Evolutionary conservation across 1,140 invertebrate genomes (phyloP).

Genomic region (Drosophila kepulauana): DNA sequence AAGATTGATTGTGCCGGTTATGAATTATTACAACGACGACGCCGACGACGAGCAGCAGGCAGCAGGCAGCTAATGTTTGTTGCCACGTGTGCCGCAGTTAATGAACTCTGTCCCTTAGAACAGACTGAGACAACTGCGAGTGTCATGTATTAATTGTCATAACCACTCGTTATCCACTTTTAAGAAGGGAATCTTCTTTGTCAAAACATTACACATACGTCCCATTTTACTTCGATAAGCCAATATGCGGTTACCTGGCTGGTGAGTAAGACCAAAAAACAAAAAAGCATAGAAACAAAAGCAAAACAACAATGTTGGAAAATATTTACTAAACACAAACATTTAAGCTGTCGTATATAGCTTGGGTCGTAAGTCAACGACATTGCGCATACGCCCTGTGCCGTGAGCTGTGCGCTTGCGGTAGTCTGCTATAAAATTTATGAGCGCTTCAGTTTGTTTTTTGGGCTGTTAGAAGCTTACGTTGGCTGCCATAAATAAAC

Average conservation of each 20-base stretch:
- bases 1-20: constrained; percentile 43
- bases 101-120: constrained; percentile 25
- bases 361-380: constrained; percentile 37
- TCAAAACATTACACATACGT: constrained; percentile 48
- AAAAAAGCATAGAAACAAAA: background rate
- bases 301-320: constrained; percentile 17
- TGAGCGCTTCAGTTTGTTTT: constrained; percentile 60
- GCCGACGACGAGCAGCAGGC: background rate
- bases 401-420: constrained; percentile 1
- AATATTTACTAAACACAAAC: constrained; percentile 61
- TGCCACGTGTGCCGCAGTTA: constrained; percentile 39
- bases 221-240: constrained; percentile 45
- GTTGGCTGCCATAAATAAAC: constrained; percentile 49
- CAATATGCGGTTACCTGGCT: background rate
- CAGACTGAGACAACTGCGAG: background rate
- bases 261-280: constrained; percentile 1
- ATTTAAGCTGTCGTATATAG: constrained; percentile 45
- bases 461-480: constrained; percentile 36
- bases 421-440: constrained; percentile 63
- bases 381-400: constrained; percentile 56
- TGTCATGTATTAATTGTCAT: constrained; percentile 41
- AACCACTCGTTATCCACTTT: background rate
- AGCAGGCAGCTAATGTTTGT: constrained; percentile 5
- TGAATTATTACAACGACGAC: constrained; percentile 32
- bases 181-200: background rate